Evolutionary conservation across 2,797 vertebrate species (phyloP), one percentile per base, ranked within the genome.

Genomic region (Spinus olivaceus): DNA sequence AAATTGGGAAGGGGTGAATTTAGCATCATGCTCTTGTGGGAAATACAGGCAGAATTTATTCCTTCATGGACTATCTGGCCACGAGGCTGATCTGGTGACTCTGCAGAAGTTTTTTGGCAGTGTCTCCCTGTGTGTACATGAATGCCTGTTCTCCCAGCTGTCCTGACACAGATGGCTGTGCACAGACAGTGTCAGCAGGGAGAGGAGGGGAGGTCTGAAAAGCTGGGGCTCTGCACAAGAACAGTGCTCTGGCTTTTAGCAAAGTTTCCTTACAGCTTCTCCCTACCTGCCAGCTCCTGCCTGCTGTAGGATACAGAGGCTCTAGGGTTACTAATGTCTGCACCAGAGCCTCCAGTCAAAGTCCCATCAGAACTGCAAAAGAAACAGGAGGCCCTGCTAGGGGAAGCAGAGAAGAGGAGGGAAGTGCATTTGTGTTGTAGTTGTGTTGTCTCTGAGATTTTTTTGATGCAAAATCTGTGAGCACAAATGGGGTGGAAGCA

Each of bases 281-380:
- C 42, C 33, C 22, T 90, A 80, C 86, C 63, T 90, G 88, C 41
- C 81, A 88, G 61, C 86, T 83, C 80, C 93, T 94, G 91, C 61
- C 56, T 89, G 64, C 51, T 33, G 76, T 60, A 92, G 92, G 94
- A 57, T 54, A 69, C 61, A 39, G 64, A 47, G 39, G 37, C 67
- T 96, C 91, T 96, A 77, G 60, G 84, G 15, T 96, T 95, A 89
- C 92, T 94, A 95, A 95, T 92, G 92, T 41, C 84, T 96, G 92
- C 76, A 60, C 64, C 95, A 96, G 91, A 91, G 69, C 86, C 69
- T 94, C 64, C 51, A 30, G 51, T 51, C 74, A 24, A 17, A 87
- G 69, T 90, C 87, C 32, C 63, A 88, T 65, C 85, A 95, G 59
- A 78, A 27, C 64, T 84, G 93, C 56, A 66, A 53, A 88, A 84